phyloP scores from a whole-genome alignment of 2,113 vertebrate genomes.

The Larimichthys crocea region DNA sequence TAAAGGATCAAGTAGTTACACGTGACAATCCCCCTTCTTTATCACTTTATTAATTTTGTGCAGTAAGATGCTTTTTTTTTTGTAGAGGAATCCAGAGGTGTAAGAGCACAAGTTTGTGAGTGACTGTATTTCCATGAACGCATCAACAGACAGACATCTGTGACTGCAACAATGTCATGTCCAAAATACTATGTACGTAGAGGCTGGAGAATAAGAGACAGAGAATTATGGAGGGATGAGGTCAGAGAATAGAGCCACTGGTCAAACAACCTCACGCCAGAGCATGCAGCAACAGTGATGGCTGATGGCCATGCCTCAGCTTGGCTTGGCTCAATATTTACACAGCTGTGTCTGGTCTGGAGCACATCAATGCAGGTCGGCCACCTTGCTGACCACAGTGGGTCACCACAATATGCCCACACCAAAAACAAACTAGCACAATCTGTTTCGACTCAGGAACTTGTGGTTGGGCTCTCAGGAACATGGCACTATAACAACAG shows the following conservation, averaged over 20 bases:
- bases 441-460: conserved; percentile 46
- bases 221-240: conserved; percentile 42
- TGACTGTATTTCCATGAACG: conserved; percentile 11
- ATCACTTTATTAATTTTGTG: conserved; percentile 5
- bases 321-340: conserved; percentile 72
- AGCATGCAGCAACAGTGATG: conserved; percentile 55
- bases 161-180: background rate
- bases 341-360: conserved; percentile 78
- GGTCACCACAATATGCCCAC: conserved; percentile 39
- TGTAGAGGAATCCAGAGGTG: background rate
- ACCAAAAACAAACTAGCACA: conserved; percentile 48
- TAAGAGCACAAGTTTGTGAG: conserved; percentile 7
- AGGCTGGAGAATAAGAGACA: conserved; percentile 28
- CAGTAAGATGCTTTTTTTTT: conserved; percentile 35
- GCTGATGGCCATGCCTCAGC: conserved; percentile 61
- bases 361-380: conserved; percentile 55
- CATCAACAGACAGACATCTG: conserved; percentile 9
- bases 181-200: conserved; percentile 4
- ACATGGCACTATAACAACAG: background rate
- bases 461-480: conserved; percentile 36
- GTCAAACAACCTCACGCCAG: conserved; percentile 67
- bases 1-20: conserved; percentile 20
- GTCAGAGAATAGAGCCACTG: conserved; percentile 55
- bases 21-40: background rate
- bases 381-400: conserved; percentile 52